These are phyloP conservation scores for Clarias laeviceps DNA, from an alignment of 2,797 vertebrate species.

Conservation along the genomic window DNA sequence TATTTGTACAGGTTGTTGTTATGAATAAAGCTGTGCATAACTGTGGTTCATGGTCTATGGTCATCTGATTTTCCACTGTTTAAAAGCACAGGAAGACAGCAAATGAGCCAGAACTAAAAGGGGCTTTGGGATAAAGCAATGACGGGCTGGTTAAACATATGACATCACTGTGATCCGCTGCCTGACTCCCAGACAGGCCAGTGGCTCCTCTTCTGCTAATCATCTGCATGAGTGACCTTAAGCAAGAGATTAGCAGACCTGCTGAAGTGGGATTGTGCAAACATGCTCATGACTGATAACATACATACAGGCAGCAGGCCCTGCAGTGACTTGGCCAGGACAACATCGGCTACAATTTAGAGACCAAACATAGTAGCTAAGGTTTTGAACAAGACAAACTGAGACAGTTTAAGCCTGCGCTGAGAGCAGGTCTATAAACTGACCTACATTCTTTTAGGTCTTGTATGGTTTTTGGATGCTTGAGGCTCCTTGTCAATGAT, in stretches of 20 bases:
- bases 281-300: slow-evolving; percentile 28
- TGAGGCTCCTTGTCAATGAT: not conserved
- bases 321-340: slow-evolving; percentile 17
- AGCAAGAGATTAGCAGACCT: slow-evolving; percentile 46
- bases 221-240: slow-evolving; percentile 59
- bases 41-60: slow-evolving; percentile 44
- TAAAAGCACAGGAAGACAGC: slow-evolving; percentile 76
- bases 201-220: slow-evolving; percentile 49
- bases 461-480: not conserved
- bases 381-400: not conserved
- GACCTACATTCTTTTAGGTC: not conserved
- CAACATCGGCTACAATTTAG: not conserved
- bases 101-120: slow-evolving; percentile 74
- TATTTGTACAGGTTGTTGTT: not conserved
- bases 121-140: slow-evolving; percentile 72
- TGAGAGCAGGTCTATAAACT: not conserved
- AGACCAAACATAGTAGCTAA: not conserved
- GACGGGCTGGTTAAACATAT: slow-evolving; percentile 76
- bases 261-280: slow-evolving; percentile 43
- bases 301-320: not conserved
- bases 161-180: slow-evolving; percentile 73
- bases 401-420: not conserved
- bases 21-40: slow-evolving; percentile 34
- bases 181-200: slow-evolving; percentile 61
- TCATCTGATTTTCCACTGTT: slow-evolving; percentile 52